Evolutionary conservation across 2,888 invertebrate genomes (phyloP).

Genomic region (Scaptomyza cyrtandrae): DNA sequence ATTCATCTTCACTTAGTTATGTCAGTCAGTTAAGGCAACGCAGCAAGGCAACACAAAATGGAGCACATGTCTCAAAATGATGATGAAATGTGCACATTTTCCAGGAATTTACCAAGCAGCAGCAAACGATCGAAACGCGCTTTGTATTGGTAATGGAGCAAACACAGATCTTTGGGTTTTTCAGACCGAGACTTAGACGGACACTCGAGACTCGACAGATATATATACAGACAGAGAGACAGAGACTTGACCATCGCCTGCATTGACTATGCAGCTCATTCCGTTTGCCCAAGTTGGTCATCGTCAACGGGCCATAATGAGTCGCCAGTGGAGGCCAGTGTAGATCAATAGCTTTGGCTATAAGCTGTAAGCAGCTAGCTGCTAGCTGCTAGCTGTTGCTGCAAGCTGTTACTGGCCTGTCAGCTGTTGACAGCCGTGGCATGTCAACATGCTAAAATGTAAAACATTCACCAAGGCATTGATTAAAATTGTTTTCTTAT

Average conservation of each 20-base stretch:
- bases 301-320: slow-evolving; percentile 75
- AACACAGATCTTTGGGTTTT: slow-evolving; percentile 8
- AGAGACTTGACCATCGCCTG: slow-evolving; percentile 42
- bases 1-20: slow-evolving; percentile 81
- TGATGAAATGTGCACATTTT: slow-evolving; percentile 82
- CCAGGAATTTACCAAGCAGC: slow-evolving; percentile 70
- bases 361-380: not conserved
- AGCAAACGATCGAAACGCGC: slow-evolving; percentile 63
- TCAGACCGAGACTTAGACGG: slow-evolving; percentile 10
- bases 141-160: slow-evolving; percentile 54
- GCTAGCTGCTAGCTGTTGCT: slow-evolving; percentile 2
- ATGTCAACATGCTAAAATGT: slow-evolving; percentile 78
- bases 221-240: not conserved
- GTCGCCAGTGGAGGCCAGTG: slow-evolving; percentile 44
- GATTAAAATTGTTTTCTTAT: slow-evolving; percentile 70
- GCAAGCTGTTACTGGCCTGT: slow-evolving; percentile 47
- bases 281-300: slow-evolving; percentile 78
- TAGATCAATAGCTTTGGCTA: slow-evolving; percentile 2
- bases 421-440: slow-evolving; percentile 79
- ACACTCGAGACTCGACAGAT: slow-evolving; percentile 8
- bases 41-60: slow-evolving; percentile 69
- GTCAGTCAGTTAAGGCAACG: slow-evolving; percentile 77
- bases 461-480: slow-evolving; percentile 69
- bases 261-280: slow-evolving; percentile 72
- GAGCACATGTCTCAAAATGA: slow-evolving; percentile 83